phyloP scores from a whole-genome alignment of 1,140 invertebrate species.

The Orius insidiosus region DNA sequence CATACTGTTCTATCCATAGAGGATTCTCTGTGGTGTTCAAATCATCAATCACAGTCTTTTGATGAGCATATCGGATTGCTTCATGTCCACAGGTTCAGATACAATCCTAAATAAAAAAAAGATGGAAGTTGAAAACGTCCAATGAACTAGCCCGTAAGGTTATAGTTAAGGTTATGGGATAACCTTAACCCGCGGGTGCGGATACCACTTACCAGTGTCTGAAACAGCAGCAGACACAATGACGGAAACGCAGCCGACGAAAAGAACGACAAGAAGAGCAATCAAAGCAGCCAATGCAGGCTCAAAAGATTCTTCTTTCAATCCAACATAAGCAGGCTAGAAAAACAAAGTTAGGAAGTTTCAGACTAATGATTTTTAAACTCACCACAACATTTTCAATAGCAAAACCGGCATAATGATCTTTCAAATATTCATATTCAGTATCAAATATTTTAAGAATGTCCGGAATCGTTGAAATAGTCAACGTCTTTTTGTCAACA shows the following conservation, averaged over 20 bases:
- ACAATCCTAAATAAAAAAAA: too few relatives aligned
- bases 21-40: conserved; percentile 81
- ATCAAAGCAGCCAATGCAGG: conserved; percentile 68
- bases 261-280: conserved; percentile 65
- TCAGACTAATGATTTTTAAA: too few relatives aligned
- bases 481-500: conserved; percentile 52
- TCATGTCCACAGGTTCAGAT: conserved; percentile 43
- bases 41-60: conserved; percentile 68
- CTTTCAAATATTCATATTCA: conserved; percentile 67
- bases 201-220: conserved; percentile 70
- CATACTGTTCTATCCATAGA: conserved; percentile 79
- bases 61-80: conserved; percentile 62
- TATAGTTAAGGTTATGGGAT: too few relatives aligned
- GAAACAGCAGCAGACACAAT: conserved; percentile 71
- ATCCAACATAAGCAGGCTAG: conserved; percentile 32
- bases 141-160: too few relatives aligned
- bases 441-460: conserved; percentile 68
- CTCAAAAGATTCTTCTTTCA: conserved; percentile 53
- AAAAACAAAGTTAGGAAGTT: too few relatives aligned
- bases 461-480: conserved; percentile 58
- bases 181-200: too few relatives aligned
- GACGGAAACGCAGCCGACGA: conserved; percentile 72
- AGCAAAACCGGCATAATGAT: conserved; percentile 55
- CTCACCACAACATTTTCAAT: conserved; percentile 63
- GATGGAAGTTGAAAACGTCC: too few relatives aligned